These are phyloP conservation scores for Nemoura dubitans DNA, from an alignment of 2,888 invertebrate species.

Conservation along the genomic window DNA sequence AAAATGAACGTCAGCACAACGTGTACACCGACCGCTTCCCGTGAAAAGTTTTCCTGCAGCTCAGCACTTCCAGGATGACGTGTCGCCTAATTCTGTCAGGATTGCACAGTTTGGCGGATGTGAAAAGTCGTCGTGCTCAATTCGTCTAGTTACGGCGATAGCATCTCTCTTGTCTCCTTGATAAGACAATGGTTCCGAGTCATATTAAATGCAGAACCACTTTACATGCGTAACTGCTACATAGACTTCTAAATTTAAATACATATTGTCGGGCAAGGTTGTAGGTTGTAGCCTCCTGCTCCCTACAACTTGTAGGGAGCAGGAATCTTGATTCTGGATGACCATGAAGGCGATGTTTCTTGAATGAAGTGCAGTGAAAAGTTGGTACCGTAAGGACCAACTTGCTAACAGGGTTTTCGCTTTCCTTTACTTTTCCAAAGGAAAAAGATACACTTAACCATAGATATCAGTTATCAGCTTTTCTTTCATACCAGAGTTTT, in stretches of 20 bases:
- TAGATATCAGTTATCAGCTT: slow-evolving; percentile 41
- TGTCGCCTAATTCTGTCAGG: neutral
- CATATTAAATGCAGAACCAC: slow-evolving; percentile 17
- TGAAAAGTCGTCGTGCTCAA: neutral
- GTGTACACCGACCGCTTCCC: neutral
- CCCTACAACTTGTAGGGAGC: no score
- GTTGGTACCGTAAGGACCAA: neutral
- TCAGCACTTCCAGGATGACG: neutral
- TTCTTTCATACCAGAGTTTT: slow-evolving; percentile 27
- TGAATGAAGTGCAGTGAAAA: neutral
- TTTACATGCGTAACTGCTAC: slow-evolving; percentile 19
- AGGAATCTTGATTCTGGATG: neutral
- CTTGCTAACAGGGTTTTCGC: slow-evolving; percentile 25
- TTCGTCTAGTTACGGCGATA: neutral
- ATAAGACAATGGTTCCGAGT: neutral
- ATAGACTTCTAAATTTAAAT: slow-evolving; percentile 31
- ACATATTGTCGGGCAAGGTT: slow-evolving; percentile 21
- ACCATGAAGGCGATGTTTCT: neutral
- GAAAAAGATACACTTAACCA: slow-evolving; percentile 34
- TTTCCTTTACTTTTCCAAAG: neutral
- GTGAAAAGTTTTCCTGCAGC: neutral
- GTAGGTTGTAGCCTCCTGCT: no score
- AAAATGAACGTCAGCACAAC: slow-evolving; percentile 19
- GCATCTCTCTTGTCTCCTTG: neutral
- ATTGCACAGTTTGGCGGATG: neutral